These are phyloP conservation scores for Hirudinaria manillensis DNA, from an alignment of 2,888 invertebrate genomes.

Conservation along the genomic window DNA sequence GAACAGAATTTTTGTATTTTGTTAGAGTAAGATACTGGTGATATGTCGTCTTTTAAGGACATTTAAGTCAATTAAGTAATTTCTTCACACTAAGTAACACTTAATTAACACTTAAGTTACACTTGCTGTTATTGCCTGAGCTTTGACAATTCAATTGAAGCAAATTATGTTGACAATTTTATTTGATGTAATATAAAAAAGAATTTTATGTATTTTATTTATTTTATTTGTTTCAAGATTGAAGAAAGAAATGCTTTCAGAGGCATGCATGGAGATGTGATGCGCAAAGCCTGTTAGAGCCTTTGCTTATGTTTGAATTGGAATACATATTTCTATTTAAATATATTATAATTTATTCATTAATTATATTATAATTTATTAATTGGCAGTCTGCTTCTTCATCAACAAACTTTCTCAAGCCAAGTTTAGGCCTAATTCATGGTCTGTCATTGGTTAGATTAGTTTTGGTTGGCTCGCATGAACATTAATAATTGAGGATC, in stretches of 20 bases:
- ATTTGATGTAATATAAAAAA: too few relatives aligned
- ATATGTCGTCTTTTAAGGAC: too few relatives aligned
- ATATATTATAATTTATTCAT: not conserved
- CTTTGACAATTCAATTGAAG: too few relatives aligned
- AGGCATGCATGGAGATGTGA: conserved; percentile 81
- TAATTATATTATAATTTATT: not conserved
- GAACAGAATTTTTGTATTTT: too few relatives aligned
- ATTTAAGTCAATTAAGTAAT: too few relatives aligned
- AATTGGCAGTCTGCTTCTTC: conserved; percentile 62
- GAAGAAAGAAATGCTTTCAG: conserved; percentile 63
- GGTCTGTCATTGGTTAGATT: conserved; percentile 50
- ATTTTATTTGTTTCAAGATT: conserved; percentile 47
- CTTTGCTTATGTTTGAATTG: conserved; percentile 13
- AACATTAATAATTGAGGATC: not conserved
- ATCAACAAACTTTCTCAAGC: conserved; percentile 70
- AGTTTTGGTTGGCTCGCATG: not conserved
- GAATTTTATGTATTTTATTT: too few relatives aligned
- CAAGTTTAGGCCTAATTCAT: conserved; percentile 63
- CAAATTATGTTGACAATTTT: too few relatives aligned
- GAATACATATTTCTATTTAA: too few relatives aligned
- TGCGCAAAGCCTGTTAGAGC: conserved; percentile 67
- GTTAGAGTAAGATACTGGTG: too few relatives aligned
- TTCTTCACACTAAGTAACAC: too few relatives aligned
- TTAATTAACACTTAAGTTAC: too few relatives aligned
- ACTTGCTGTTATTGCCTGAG: too few relatives aligned